Evolutionary conservation across 2,888 invertebrate species (phyloP).

Genomic region (Dasypolia templi): DNA sequence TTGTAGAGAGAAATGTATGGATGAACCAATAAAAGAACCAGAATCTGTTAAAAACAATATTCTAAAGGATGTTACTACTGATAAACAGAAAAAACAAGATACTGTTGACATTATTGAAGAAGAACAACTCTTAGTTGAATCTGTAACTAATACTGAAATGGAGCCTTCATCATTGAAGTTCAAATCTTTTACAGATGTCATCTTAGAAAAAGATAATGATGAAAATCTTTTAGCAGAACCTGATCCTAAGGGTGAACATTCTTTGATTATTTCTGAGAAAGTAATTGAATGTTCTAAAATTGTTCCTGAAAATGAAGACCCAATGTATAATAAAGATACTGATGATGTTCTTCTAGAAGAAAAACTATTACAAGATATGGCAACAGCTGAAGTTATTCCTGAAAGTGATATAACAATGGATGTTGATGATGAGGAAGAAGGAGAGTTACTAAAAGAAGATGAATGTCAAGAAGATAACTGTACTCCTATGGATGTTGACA

Average conservation of each 20-base stretch:
- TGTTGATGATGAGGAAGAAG: slow-evolving; percentile 36
- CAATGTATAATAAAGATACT: background rate
- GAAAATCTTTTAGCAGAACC: slow-evolving; percentile 10
- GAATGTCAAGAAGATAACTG: slow-evolving; percentile 6
- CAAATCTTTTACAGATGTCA: slow-evolving; percentile 6
- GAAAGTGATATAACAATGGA: slow-evolving; percentile 39
- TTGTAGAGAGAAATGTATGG: background rate
- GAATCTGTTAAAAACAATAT: slow-evolving; percentile 1
- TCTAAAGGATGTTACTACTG: background rate
- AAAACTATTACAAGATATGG: slow-evolving; percentile 19
- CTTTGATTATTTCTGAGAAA: slow-evolving; percentile 4
- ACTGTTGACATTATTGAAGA: background rate
- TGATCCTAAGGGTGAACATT: background rate
- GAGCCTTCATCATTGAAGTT: background rate
- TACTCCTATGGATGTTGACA: slow-evolving; percentile 51
- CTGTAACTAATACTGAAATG: slow-evolving; percentile 4
- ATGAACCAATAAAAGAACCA: background rate
- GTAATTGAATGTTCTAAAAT: background rate
- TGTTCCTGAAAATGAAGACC: background rate
- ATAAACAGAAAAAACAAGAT: background rate
- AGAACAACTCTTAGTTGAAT: slow-evolving; percentile 2
- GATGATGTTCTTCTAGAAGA: slow-evolving; percentile 32
- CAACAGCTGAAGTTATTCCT: background rate
- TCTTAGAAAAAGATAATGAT: background rate
- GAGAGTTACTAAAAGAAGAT: slow-evolving; percentile 50